These are phyloP conservation scores for Channa argus DNA, from an alignment of 2,113 vertebrate genomes.

Conservation along the genomic window DNA sequence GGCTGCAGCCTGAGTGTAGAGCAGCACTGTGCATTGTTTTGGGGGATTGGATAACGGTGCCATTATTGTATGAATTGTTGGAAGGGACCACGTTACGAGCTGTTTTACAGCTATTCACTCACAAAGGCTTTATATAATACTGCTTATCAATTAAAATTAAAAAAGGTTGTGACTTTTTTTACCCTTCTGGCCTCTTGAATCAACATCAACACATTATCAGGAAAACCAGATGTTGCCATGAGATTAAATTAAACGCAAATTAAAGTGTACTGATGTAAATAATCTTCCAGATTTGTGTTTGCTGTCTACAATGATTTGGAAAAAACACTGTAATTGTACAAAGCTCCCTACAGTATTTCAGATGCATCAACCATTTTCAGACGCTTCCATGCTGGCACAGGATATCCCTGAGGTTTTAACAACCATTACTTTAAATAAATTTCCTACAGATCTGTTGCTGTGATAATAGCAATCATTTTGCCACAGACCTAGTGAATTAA, in stretches of 20 bases:
- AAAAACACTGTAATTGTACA: neutral
- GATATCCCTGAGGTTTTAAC: constrained; percentile 38
- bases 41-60: constrained; percentile 69
- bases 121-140: neutral
- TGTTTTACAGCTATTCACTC: constrained; percentile 20
- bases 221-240: neutral
- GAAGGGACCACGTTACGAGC: constrained; percentile 33
- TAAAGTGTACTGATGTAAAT: neutral
- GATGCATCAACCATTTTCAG: neutral
- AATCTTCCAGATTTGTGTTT: neutral
- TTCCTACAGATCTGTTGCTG: constrained; percentile 31
- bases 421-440: constrained; percentile 57
- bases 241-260: neutral
- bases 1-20: constrained; percentile 70
- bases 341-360: neutral
- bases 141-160: neutral
- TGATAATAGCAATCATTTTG: constrained; percentile 47
- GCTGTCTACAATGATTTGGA: neutral
- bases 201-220: neutral
- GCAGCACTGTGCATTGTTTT: constrained; percentile 68
- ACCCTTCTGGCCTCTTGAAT: neutral
- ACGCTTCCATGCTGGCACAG: neutral
- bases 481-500: constrained; percentile 56
- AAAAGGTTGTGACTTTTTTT: neutral
- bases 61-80: constrained; percentile 64